Base-by-base conservation (phyloP, 2,888 invertebrate genomes). In the Noctua janthe region DNA sequence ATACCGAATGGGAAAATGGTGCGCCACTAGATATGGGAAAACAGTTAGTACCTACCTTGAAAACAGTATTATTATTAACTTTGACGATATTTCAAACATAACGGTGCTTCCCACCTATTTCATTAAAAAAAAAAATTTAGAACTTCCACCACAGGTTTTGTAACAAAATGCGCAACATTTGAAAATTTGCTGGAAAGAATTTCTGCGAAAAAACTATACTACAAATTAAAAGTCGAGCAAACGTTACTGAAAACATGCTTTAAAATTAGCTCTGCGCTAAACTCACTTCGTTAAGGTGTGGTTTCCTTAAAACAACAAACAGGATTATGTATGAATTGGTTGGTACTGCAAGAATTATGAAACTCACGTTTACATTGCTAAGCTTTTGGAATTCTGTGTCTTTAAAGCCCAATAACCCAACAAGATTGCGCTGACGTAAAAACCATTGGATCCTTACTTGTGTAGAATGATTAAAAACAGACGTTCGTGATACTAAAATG, bases 401-500 rank as follows among this genome's bases (percentile, higher is more conserved):
- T 76, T 56, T 7, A 7, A 17, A 39, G 20, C 43, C 72, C 13
- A 77, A 81, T 23, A 70, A 70, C 59, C 49, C 66, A 56, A 35
- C 23, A 67, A 35, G n/a, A 51, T 15, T 39, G n/a, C 15, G 2
- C 29, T 77, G 74, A 77, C 76, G 81, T 74, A 74, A 20, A 82
- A 67, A 39, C 11, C 17, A 64, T 47, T 49, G 47, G 15, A 84
- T 49, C 47, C 20, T 43, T 29, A 75, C 66, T 43, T 29, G 29
- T 73, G 13, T 17, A n/a, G 15, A 76, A 74, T 17, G 20, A 71
- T 74, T 64, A 59, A 76, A 29, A 69, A 47, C 74, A 69, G 67
- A 73, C 71, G 49, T 49, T 77, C 71, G 54, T 59, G 35, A 78
- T 78, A 71, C 54, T 74, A 74, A 62, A 56, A 78, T 88, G 74